phyloP scores from a whole-genome alignment of 1,140 invertebrate species.

The Hyles vespertilio region DNA sequence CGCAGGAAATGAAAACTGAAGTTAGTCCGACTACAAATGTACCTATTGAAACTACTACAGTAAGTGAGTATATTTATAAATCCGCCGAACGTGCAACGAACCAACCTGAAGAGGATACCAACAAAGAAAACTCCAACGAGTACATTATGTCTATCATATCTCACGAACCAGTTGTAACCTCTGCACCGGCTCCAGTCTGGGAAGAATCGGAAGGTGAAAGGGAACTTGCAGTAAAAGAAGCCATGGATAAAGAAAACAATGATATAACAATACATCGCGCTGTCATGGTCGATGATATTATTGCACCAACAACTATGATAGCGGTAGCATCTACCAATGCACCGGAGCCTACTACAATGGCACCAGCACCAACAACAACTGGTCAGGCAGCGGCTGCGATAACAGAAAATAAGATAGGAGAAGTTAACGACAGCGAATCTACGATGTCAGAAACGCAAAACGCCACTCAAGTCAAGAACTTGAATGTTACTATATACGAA shows the following conservation, averaged over 20 bases:
- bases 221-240: slow-evolving; percentile 25
- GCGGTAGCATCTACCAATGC: slow-evolving; percentile 2
- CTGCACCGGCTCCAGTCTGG: slow-evolving; percentile 59
- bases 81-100: slow-evolving; percentile 21
- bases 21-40: slow-evolving; percentile 12
- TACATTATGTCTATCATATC: not conserved
- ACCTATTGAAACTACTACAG: slow-evolving; percentile 42
- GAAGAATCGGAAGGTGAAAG: slow-evolving; percentile 46
- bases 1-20: slow-evolving; percentile 19
- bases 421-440: slow-evolving; percentile 10
- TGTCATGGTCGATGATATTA: slow-evolving; percentile 1
- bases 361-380: slow-evolving; percentile 4
- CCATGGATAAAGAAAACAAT: slow-evolving; percentile 17
- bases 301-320: not conserved
- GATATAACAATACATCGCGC: not conserved
- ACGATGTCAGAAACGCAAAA: slow-evolving; percentile 21
- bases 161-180: slow-evolving; percentile 1
- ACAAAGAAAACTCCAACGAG: too few species aligned
- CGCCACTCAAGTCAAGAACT: slow-evolving; percentile 42
- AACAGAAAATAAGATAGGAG: slow-evolving; percentile 16
- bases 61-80: slow-evolving; percentile 57
- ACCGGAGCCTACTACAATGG: not conserved
- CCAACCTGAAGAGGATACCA: not conserved
- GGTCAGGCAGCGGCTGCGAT: slow-evolving; percentile 6
- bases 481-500: slow-evolving; percentile 64